Evolutionary conservation across 2,888 invertebrate species (phyloP).

Genomic region (Chymomyza fuscimana): DNA sequence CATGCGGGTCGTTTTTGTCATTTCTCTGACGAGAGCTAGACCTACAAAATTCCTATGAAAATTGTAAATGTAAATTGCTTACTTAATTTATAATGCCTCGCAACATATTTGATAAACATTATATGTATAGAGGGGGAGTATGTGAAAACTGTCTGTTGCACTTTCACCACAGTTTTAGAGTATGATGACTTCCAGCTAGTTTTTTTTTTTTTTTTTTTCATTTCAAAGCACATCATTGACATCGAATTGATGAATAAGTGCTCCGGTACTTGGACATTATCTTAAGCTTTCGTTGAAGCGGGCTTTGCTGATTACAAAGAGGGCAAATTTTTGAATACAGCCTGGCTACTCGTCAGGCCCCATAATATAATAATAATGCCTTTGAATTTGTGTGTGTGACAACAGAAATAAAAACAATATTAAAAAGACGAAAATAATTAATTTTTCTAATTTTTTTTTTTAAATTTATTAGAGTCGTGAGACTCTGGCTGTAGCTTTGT

Average conservation of each 20-base stretch:
- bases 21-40: background rate
- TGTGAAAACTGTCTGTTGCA: slow-evolving; percentile 57
- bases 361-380: too few species aligned
- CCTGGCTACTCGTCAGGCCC: background rate
- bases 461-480: too few species aligned
- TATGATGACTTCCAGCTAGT: too few species aligned
- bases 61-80: slow-evolving; percentile 61
- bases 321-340: slow-evolving; percentile 17
- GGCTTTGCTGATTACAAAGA: slow-evolving; percentile 37
- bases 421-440: too few species aligned
- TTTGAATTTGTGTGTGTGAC: too few species aligned
- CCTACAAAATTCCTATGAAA: background rate
- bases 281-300: slow-evolving; percentile 6
- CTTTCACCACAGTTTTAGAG: slow-evolving; percentile 48
- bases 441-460: too few species aligned
- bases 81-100: slow-evolving; percentile 42
- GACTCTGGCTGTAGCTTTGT: too few species aligned
- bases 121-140: slow-evolving; percentile 44
- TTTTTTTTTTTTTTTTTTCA: too few species aligned
- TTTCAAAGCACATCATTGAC: too few species aligned
- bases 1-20: slow-evolving; percentile 4
- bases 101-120: slow-evolving; percentile 56
- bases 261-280: background rate
- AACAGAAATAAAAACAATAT: too few species aligned
- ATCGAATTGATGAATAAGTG: too few species aligned